phyloP scores from a whole-genome alignment of 2,113 vertebrate genomes.

The Craseonycteris thonglongyai region DNA sequence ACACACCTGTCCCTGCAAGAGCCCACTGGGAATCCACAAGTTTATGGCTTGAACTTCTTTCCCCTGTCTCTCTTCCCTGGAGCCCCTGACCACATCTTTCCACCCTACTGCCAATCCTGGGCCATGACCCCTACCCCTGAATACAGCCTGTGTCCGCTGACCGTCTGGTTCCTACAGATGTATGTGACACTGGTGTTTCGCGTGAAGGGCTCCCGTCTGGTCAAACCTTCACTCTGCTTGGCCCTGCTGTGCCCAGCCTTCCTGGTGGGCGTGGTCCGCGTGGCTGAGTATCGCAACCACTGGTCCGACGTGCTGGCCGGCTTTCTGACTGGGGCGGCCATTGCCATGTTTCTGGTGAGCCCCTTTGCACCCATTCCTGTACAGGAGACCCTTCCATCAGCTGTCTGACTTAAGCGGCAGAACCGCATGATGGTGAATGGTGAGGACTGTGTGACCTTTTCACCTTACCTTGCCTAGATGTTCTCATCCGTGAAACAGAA shows the following conservation, averaged over 20 bases:
- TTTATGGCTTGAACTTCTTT: neutral
- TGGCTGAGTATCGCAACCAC: constrained; percentile 92
- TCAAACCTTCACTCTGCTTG: constrained; percentile 90
- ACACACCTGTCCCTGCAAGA: neutral
- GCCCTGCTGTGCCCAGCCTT: constrained; percentile 87
- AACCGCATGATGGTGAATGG: neutral
- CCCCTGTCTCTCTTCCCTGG: neutral
- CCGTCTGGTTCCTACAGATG: constrained; percentile 80
- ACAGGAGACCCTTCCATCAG: neutral
- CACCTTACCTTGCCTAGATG: neutral
- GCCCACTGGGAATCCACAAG: neutral
- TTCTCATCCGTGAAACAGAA: neutral
- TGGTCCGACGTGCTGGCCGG: constrained; percentile 91
- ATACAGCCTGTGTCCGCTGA: neutral
- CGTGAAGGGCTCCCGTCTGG: constrained; percentile 89
- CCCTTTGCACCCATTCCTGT: neutral
- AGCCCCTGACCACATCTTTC: neutral
- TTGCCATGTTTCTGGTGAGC: constrained; percentile 91
- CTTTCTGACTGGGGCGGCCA: constrained; percentile 87
- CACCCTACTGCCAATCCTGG: neutral
- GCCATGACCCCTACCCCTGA: neutral
- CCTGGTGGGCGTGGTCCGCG: constrained; percentile 87
- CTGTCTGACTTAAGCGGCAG: neutral
- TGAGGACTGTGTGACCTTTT: neutral
- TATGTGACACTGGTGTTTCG: constrained; percentile 90